These are phyloP conservation scores for Lapara coniferarum DNA, from an alignment of 2,888 invertebrate genomes.

Conservation along the genomic window DNA sequence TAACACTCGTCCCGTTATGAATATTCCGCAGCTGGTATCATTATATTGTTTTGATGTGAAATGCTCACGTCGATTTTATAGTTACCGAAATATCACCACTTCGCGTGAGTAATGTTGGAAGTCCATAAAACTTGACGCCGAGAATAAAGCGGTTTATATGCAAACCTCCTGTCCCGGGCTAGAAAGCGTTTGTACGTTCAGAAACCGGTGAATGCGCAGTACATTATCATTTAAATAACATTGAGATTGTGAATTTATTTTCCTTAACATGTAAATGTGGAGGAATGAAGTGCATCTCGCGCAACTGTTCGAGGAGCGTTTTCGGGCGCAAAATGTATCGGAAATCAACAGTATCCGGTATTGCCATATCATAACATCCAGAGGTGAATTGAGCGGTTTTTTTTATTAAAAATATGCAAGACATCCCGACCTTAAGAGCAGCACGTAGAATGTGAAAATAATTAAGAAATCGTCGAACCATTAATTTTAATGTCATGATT, in stretches of 20 bases:
- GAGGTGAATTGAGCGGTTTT: no score
- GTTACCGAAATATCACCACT: slow-evolving; percentile 12
- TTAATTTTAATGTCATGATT: not conserved
- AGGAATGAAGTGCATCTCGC: no score
- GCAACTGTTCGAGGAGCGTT: no score
- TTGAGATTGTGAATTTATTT: not conserved
- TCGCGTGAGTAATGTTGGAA: slow-evolving; percentile 14
- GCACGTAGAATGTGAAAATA: not conserved
- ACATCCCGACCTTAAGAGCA: no score
- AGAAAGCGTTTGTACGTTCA: slow-evolving; percentile 12
- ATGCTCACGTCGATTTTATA: slow-evolving; percentile 11
- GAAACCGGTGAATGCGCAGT: not conserved
- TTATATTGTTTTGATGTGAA: slow-evolving; percentile 8
- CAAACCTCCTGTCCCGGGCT: not conserved
- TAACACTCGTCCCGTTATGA: no score
- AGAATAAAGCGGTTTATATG: slow-evolving; percentile 19
- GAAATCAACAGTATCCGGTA: no score
- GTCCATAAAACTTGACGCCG: slow-evolving; percentile 12
- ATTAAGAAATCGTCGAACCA: not conserved
- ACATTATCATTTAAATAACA: slow-evolving; percentile 2
- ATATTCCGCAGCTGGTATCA: not conserved
- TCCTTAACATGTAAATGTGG: not conserved
- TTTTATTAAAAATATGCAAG: no score
- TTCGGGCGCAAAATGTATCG: no score
- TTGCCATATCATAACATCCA: no score